Evolutionary conservation across 2,113 vertebrate species (phyloP), one percentile per base, ranked within the genome.

Genomic region (Acrocephalus kingi): DNA sequence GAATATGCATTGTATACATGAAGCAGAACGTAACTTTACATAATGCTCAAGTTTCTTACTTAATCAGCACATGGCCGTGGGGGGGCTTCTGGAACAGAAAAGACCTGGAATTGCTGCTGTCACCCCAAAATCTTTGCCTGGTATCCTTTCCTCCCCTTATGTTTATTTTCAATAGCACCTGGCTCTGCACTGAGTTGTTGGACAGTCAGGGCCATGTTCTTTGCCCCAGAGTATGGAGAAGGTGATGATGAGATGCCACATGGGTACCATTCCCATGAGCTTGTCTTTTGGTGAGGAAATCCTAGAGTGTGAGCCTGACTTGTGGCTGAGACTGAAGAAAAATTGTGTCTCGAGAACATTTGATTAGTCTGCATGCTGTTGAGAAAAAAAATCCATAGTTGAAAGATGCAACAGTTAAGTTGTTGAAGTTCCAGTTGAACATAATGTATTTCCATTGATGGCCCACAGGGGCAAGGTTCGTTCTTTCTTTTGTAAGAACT

Each of bases 61-160:
- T 89, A 62, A 54, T 56, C 49, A 64, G 27, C 33, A 33, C 1
- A 0, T 24, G 25, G 15, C 37, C 0, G 0, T 48, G 30, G 13
- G 19, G 19, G 22, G 5, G 4, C 31, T 94, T n/a, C 17, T 75
- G 46, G 33, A 49, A 52, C 1, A 20, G 28, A 49, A 81, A 24
- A 52, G 41, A 37, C 27, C 22, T 71, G 62, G 20, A 89, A 89
- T 56, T 84, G 49, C 31, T 89, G 28, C 49, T 84, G 6, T 56
- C 33, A 64, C 12, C 35, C 15, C 41, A 9, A 52, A 71, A 64
- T 61, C 14, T 84, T 89, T 79, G 28, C 15, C 39, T 0, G 0
- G 18, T 64, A 31, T 81, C 11, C 11, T 64, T 83, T 76, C 23
- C 24, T 77, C 12, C 45, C 33, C 22, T 64, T 69, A 14, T 13